Evolutionary conservation across 2,113 vertebrate species (phyloP).

Genomic region (Chaetura pelagica): DNA sequence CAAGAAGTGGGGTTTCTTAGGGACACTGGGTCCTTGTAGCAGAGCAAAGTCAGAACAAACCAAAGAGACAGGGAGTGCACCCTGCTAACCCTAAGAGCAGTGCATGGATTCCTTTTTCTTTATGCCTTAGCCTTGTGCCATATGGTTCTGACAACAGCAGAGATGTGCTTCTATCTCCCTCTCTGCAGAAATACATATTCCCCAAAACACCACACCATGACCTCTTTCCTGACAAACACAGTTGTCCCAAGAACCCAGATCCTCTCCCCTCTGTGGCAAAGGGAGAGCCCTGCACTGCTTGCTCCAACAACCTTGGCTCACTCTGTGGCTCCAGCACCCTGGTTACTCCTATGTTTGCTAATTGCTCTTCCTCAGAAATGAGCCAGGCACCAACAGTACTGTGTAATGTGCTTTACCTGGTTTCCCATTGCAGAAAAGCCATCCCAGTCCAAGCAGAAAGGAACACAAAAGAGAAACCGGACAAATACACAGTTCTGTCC

Average conservation of each 20-base stretch:
- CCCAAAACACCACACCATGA: neutral
- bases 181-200: neutral
- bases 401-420: neutral
- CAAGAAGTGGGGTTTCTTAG: neutral
- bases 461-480: neutral
- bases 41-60: neutral
- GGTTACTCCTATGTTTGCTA: neutral
- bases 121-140: neutral
- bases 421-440: neutral
- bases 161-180: neutral
- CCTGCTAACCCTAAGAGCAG: neutral
- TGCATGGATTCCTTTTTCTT: neutral
- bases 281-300: neutral
- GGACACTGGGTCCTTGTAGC: neutral
- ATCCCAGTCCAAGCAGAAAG: neutral
- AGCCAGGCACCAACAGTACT: accelerated
- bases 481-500: neutral
- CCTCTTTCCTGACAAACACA: neutral
- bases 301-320: neutral
- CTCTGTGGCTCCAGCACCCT: neutral
- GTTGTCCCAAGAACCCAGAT: neutral
- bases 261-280: neutral
- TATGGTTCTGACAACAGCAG: neutral
- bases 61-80: neutral
- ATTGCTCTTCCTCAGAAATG: neutral